A percentile compares a stretch with the other conserved stretches of the same genome.
These are phyloP conservation scores for Leucophenga maculata DNA, from an alignment of 2,888 invertebrate genomes.

Conservation along the genomic window DNA sequence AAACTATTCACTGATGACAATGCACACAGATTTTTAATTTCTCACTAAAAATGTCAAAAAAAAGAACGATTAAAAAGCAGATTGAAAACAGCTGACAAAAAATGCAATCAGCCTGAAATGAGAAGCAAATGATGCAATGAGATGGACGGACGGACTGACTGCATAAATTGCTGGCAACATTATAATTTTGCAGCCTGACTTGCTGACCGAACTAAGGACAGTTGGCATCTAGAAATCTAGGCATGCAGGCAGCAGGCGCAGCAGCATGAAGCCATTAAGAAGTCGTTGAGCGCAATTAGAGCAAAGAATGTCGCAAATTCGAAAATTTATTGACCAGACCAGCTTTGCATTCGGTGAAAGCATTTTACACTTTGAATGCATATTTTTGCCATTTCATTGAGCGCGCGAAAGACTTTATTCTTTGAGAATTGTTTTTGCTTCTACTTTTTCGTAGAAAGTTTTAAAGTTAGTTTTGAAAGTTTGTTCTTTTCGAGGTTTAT, in stretches of 20 bases:
- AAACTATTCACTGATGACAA: not conserved
- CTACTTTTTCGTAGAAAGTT: not conserved
- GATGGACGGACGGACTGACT: not conserved
- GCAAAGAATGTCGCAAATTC: constrained; percentile 26
- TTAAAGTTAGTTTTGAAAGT: not conserved
- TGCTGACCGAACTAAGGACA: not conserved
- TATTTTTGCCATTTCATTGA: constrained; percentile 5
- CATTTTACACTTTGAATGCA: not conserved
- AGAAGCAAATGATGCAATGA: not conserved
- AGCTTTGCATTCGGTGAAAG: not conserved
- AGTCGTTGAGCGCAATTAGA: constrained; percentile 27
- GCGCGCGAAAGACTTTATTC: not conserved
- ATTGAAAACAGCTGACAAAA: not conserved
- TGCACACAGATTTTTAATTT: constrained; percentile 16
- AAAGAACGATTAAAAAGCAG: not conserved
- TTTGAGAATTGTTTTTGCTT: too few relatives aligned
- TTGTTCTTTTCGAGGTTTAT: not conserved
- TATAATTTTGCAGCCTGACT: constrained; percentile 4
- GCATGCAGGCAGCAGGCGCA: not conserved
- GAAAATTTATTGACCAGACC: constrained; percentile 23
- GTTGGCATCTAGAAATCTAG: too few relatives aligned
- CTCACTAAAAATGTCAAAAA: constrained; percentile 13
- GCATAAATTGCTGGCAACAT: constrained; percentile 1
- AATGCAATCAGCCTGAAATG: constrained; percentile 7
- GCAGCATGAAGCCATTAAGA: constrained; percentile 22